Evolutionary conservation across 2,888 invertebrate genomes (phyloP), one percentile per base, ranked within the genome.

Genomic region (Plagodis pulveraria): DNA sequence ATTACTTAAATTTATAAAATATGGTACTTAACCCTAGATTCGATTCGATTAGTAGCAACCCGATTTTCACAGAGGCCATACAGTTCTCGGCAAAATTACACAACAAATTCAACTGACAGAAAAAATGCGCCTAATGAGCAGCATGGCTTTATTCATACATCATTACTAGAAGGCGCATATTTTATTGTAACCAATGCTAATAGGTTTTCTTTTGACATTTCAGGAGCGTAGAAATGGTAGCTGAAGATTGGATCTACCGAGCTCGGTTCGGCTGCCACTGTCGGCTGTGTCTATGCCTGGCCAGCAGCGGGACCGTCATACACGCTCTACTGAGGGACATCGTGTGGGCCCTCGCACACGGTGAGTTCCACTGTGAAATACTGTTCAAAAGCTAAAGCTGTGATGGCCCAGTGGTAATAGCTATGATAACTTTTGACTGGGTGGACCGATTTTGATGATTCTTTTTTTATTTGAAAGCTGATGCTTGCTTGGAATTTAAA

Each of bases 201-300:
- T 5, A 38, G n/a, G 38, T 38, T 1, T 38, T 38, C 8, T 5
- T 36, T 36, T 36, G 8, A 4, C 8, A 40, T 51, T 44, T 5
- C 77, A 89, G 89, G 83, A 84, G 82, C 36, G 80, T 81, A 55
- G 84, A 84, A 50, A 80, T 81, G 76, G 80, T 84, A 48, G 72
- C 75, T 0, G 78, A 80, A 40, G 82, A 84, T 46, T 90, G 91
- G 91, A 77, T 83, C 74, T 91, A 89, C 76, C 83, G 85, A 9
- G 88, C 86, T 0, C 77, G 81, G 8, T 85, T 86, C 79, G 85
- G 83, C 2, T 91, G 91, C 72, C 90, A 90, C 78, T 91, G 91
- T 67, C 83, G 86, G 11, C 76, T 84, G 60, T 91, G 91, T 60
- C 74, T 91, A 58, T 83, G 83, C 51, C 76, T 84, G 35, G 88